Evolutionary conservation across 2,888 invertebrate species (phyloP).

Genomic region (Junonia oenone): DNA sequence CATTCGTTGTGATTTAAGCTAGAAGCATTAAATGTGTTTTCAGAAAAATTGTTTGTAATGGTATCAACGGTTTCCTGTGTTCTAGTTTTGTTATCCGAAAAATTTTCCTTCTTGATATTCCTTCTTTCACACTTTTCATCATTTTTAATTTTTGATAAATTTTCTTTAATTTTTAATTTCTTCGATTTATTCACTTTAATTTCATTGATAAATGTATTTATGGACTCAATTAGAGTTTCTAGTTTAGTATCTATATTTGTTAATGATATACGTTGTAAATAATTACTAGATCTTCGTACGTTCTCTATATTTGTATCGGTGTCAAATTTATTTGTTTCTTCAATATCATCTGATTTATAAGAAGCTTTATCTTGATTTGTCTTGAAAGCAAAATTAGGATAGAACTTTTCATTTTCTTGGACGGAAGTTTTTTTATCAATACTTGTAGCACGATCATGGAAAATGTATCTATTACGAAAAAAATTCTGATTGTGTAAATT

Average conservation of each 20-base stretch:
- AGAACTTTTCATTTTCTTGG: constrained; percentile 18
- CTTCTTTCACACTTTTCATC: background rate
- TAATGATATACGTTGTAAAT: constrained; percentile 34
- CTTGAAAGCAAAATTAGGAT: background rate
- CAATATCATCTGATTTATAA: background rate
- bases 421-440: constrained; percentile 18
- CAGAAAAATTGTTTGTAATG: constrained; percentile 24
- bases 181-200: constrained; percentile 35
- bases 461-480: background rate
- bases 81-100: constrained; percentile 19
- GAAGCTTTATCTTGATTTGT: constrained; percentile 12
- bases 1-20: background rate
- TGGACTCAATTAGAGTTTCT: constrained; percentile 44
- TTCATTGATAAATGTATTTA: constrained; percentile 47
- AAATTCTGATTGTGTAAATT: background rate
- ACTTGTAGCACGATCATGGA: background rate
- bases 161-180: background rate
- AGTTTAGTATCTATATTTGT: constrained; percentile 49
- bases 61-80: constrained; percentile 31
- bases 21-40: constrained; percentile 16
- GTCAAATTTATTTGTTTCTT: background rate
- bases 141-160: background rate
- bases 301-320: background rate
- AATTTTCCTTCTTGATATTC: background rate
- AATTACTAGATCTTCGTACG: constrained; percentile 15